A percentile compares a stretch with the other conserved stretches of the same genome.
phyloP scores from a whole-genome alignment of 2,113 vertebrate genomes.

The Lamprologus sp. region DNA sequence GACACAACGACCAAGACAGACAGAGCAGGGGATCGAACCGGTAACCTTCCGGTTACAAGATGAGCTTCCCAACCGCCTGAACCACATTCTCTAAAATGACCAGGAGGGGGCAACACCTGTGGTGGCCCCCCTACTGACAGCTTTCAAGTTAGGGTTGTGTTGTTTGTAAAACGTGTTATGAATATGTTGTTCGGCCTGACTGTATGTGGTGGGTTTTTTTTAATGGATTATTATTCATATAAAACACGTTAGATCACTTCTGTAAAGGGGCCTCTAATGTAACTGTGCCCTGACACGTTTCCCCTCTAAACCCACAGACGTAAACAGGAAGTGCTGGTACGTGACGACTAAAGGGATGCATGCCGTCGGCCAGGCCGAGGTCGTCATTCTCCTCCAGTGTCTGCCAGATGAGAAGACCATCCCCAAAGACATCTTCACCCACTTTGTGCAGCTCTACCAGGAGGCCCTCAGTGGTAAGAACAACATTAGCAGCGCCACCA shows the following conservation, averaged over 20 bases:
- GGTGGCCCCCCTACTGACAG: not conserved
- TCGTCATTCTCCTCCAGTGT: slow-evolving; percentile 93
- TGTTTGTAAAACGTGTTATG: not conserved
- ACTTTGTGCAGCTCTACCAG: slow-evolving; percentile 96
- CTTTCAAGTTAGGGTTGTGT: not conserved
- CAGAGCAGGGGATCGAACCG: not conserved
- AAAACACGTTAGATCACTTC: not conserved
- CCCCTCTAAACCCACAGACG: slow-evolving; percentile 70
- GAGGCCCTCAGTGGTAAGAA: slow-evolving; percentile 86
- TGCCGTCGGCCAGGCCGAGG: slow-evolving; percentile 91
- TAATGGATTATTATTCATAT: not conserved
- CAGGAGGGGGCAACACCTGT: not conserved
- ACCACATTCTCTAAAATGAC: not conserved
- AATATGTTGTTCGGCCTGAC: not conserved
- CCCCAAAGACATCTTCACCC: slow-evolving; percentile 93
- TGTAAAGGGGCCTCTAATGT: not conserved
- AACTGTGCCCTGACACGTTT: not conserved
- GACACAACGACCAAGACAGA: not conserved
- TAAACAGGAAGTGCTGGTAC: slow-evolving; percentile 98
- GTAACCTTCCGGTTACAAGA: not conserved
- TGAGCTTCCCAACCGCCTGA: fast-evolving
- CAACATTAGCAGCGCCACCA: not conserved
- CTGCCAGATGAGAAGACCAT: slow-evolving; percentile 96
- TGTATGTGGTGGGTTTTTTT: not conserved
- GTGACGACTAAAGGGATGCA: slow-evolving; percentile 98